These are phyloP conservation scores for Nasonia giraulti DNA, from an alignment of 1,140 invertebrate species.

Conservation along the genomic window DNA sequence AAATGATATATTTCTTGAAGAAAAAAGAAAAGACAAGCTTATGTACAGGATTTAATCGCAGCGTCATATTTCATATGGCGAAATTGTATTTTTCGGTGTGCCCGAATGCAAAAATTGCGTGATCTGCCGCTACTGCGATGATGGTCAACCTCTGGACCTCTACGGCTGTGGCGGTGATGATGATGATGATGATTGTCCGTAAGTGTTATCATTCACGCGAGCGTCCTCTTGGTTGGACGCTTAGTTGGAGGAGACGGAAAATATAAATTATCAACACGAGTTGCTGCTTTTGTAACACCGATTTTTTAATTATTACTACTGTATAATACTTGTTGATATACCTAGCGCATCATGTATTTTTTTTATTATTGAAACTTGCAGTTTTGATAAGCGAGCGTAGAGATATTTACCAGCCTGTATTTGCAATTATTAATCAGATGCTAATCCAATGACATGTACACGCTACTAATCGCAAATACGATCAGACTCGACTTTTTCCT, in stretches of 20 bases:
- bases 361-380: background rate
- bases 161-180: background rate
- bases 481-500: background rate
- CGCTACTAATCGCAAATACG: conserved; percentile 12
- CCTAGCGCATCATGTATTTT: background rate
- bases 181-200: conserved; percentile 43
- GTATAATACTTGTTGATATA: background rate
- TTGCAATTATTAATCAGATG: background rate
- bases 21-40: background rate
- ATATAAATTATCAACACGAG: conserved; percentile 4
- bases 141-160: conserved; percentile 30
- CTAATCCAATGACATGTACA: conserved; percentile 13
- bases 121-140: background rate
- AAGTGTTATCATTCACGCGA: conserved; percentile 25
- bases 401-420: background rate
- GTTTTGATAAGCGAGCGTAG: background rate
- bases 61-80: conserved; percentile 35
- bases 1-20: background rate
- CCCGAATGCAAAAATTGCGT: background rate
- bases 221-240: background rate
- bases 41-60: conserved; percentile 18
- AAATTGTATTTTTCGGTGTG: conserved; percentile 41
- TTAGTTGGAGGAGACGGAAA: background rate
- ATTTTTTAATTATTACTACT: conserved; percentile 15
- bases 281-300: conserved; percentile 22